Conservation (phyloP, 2,797 vertebrate genomes). For the Acestrorhynchus altus region DNA sequence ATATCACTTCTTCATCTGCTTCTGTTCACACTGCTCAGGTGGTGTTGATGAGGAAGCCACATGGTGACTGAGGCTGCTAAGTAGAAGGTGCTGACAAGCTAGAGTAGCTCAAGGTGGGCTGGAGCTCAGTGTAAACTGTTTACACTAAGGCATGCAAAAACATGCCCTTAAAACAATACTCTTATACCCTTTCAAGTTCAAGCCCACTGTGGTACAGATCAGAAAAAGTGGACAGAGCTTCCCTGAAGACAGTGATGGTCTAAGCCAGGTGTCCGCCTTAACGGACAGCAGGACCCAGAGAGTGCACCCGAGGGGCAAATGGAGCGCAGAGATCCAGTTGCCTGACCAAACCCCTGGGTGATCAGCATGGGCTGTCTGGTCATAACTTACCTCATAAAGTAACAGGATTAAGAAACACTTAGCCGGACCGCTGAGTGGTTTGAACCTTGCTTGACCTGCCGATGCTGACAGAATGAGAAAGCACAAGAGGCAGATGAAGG, state of each 20-base stretch:
- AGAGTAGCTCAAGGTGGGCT: slow-evolving; percentile 53
- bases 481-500: slow-evolving; percentile 33
- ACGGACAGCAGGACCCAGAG: slow-evolving; percentile 15
- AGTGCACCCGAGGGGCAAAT: slow-evolving; percentile 14
- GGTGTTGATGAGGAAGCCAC: slow-evolving; percentile 51
- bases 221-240: not conserved
- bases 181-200: not conserved
- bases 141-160: slow-evolving; percentile 58
- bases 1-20: slow-evolving; percentile 16
- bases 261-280: slow-evolving; percentile 6
- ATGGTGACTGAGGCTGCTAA: slow-evolving; percentile 46
- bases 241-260: not conserved
- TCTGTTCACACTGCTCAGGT: slow-evolving; percentile 41
- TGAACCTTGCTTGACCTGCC: slow-evolving; percentile 33
- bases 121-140: slow-evolving; percentile 31
- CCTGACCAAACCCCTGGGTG: slow-evolving; percentile 49
- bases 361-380: slow-evolving; percentile 32
- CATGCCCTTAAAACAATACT: slow-evolving; percentile 42
- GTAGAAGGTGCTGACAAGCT: slow-evolving; percentile 54
- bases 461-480: slow-evolving; percentile 56
- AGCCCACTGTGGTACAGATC: not conserved
- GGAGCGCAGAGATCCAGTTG: slow-evolving; percentile 31
- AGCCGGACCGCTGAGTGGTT: slow-evolving; percentile 41
- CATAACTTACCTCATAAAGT: slow-evolving; percentile 54
- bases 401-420: slow-evolving; percentile 61